phyloP scores from a whole-genome alignment of 2,113 vertebrate species.

The Herpetotheres cachinnans region DNA sequence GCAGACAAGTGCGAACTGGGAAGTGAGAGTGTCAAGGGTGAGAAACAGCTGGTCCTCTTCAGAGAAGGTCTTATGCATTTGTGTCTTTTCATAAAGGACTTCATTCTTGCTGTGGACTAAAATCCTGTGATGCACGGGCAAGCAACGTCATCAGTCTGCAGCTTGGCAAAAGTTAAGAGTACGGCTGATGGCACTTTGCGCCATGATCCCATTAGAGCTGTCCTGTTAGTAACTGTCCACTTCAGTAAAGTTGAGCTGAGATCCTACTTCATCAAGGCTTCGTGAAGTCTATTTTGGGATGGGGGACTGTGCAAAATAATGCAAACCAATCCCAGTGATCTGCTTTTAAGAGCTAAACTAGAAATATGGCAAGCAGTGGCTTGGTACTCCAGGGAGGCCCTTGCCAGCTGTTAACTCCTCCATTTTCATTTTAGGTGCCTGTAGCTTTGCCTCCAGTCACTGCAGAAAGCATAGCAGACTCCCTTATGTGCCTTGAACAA shows the following conservation, averaged over 20 bases:
- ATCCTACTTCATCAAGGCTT: neutral
- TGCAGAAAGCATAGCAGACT: constrained; percentile 16
- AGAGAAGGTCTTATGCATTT: neutral
- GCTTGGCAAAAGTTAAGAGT: neutral
- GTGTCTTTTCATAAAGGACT: neutral
- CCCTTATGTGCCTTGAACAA: neutral
- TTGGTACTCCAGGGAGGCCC: neutral
- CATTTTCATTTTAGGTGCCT: neutral
- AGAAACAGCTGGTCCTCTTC: neutral
- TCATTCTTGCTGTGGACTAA: neutral
- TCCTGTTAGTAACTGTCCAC: neutral
- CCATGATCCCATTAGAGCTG: rapidly evolving
- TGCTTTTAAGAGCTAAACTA: neutral
- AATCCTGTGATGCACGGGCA: neutral
- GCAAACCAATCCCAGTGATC: neutral
- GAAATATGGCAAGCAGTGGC: neutral
- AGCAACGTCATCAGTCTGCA: neutral
- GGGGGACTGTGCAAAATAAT: neutral
- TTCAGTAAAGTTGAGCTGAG: neutral
- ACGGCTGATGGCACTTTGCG: neutral
- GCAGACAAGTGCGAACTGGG: neutral
- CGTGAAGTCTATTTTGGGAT: neutral
- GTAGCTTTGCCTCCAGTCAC: neutral
- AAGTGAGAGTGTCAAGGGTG: rapidly evolving
- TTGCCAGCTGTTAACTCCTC: neutral